Evolutionary conservation across 2,888 invertebrate genomes (phyloP).

Genomic region (Eubasilissa splendida): DNA sequence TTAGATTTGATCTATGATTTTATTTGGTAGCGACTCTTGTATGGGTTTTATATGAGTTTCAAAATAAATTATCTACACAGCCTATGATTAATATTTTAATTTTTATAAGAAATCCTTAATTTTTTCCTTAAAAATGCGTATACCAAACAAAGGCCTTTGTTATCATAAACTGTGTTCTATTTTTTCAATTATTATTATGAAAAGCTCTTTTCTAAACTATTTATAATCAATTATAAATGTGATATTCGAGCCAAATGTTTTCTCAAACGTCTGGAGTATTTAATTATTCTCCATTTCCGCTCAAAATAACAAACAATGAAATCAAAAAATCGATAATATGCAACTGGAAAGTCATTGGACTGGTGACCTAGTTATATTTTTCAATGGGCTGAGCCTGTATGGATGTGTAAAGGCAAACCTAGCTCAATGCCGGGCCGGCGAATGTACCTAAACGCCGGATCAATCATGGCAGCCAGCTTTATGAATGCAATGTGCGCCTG

Average conservation of each 20-base stretch:
- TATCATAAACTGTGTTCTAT: not conserved
- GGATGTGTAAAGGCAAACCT: slow-evolving; percentile 22
- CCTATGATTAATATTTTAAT: too few species aligned
- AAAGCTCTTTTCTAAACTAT: not conserved
- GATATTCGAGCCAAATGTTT: not conserved
- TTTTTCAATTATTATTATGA: not conserved
- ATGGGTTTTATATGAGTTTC: too few species aligned
- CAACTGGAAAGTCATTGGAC: slow-evolving; percentile 24
- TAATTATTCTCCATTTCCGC: not conserved
- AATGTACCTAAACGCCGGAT: slow-evolving; percentile 44
- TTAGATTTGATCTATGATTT: too few species aligned
- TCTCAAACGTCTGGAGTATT: not conserved
- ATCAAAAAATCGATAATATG: slow-evolving; percentile 19
- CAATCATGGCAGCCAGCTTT: slow-evolving; percentile 50
- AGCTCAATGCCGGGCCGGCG: slow-evolving; percentile 21
- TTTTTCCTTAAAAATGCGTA: too few species aligned
- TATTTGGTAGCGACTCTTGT: too few species aligned
- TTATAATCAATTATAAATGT: not conserved
- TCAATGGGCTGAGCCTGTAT: slow-evolving; percentile 16
- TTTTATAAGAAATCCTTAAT: too few species aligned
- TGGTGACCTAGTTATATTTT: slow-evolving; percentile 21
- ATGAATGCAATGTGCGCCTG: slow-evolving; percentile 53
- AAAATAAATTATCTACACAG: too few species aligned
- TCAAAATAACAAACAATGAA: slow-evolving; percentile 17
- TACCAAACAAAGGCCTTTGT: slow-evolving; percentile 10